Evolutionary conservation across 2,888 invertebrate genomes (phyloP), one percentile per base, ranked within the genome.

Genomic region (Pherbina coryleti): DNA sequence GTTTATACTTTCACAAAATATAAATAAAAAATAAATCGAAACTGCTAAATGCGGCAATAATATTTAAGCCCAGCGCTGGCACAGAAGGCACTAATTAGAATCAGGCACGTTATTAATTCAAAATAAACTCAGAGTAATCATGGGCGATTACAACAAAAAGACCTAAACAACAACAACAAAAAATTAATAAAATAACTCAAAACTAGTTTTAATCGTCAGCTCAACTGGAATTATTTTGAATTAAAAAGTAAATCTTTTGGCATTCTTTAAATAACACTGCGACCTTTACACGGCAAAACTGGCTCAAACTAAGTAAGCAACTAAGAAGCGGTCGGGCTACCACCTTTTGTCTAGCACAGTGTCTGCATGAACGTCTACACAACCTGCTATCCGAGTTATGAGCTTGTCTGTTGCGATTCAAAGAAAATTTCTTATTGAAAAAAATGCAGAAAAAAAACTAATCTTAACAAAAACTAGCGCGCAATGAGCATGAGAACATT

Each of bases 1-100:
- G 44, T 22, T 22, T 22, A 34, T 62, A 62, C 73, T 73, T 73
- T 73, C 73, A 73, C 73, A 73, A 62, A 60, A 49, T 62, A 72
- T 55, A 70, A 28, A 70, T 7, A 22, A 25, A 25, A 11, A 66
- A 37, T 66, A 34, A 34, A 69, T 51, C 51, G 53, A 69, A 69
- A 51, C 34, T 28, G 69, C 69, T 69, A 69, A 51, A 69, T 69
- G 51, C 69, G 51, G 25, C 49, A 25, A 49, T 14, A 28, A 14
- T 28, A 69, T 28, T 4, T 1, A 11, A 31, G 31, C 31, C 31
- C 31, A 64, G 2, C 22, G 11, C 17, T 64, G 9, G 34, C 28
- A 14, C 64, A 64, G 64, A 34, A 64, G 64, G n/a, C 34, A 64
- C 44, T 44, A 60, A 60, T 62, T 60, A 60, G 60, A 62, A 72